phyloP scores from a whole-genome alignment of 1,140 invertebrate genomes.

The Apocrypta bakeri region DNA sequence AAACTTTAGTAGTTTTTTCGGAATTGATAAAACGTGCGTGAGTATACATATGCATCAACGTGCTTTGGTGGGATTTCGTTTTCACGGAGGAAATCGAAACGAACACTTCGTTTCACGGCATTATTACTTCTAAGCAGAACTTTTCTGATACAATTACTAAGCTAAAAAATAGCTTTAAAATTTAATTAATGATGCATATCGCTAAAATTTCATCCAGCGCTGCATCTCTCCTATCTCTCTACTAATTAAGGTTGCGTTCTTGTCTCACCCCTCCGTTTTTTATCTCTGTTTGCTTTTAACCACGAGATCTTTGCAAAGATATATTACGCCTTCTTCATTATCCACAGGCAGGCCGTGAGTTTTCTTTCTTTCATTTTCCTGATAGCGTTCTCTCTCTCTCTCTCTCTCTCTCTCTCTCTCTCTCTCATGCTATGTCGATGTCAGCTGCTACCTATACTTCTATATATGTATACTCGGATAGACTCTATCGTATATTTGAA shows the following conservation, averaged over 20 bases:
- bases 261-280: not conserved
- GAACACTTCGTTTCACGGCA: not conserved
- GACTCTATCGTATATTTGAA: not conserved
- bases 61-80: not conserved
- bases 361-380: constrained; percentile 25
- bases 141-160: too few species aligned
- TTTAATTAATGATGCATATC: constrained; percentile 46
- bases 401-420: not conserved
- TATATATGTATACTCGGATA: too few species aligned
- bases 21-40: not conserved
- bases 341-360: not conserved
- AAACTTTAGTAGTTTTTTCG: not conserved
- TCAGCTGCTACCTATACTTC: too few species aligned
- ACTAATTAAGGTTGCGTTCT: constrained; percentile 35
- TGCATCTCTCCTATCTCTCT: not conserved
- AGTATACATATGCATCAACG: too few species aligned
- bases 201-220: constrained; percentile 1
- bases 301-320: constrained; percentile 25
- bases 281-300: constrained; percentile 7
- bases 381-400: not conserved
- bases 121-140: not conserved
- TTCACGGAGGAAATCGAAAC: not conserved
- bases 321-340: constrained; percentile 29
- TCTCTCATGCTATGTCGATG: not conserved
- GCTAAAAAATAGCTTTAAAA: too few species aligned